Conservation (phyloP, 2,797 vertebrate species). For the Eidolon dupreanum region DNA sequence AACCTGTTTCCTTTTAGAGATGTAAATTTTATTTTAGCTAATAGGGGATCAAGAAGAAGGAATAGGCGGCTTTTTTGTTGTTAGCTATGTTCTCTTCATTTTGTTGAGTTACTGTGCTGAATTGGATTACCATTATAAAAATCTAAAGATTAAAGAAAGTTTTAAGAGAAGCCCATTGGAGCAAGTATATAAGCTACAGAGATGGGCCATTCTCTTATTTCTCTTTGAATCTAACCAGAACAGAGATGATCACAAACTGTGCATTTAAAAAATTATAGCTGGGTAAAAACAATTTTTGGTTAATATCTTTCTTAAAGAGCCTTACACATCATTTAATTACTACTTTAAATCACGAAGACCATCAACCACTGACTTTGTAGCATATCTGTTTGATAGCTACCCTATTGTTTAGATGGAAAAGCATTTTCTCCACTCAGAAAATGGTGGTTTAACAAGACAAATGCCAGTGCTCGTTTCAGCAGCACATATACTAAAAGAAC, state of each 20-base stretch:
- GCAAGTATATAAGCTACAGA: neutral
- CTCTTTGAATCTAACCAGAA: neutral
- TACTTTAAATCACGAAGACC: slow-evolving; percentile 1
- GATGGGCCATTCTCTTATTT: neutral
- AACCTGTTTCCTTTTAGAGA: neutral
- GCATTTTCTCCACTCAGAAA: neutral
- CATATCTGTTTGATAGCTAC: neutral
- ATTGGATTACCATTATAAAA: neutral
- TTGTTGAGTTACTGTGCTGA: neutral
- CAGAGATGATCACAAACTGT: neutral
- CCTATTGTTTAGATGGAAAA: neutral
- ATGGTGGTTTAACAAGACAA: slow-evolving; percentile 28
- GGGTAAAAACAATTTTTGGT: neutral
- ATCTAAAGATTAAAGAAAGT: neutral
- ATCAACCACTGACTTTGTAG: neutral
- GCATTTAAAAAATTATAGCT: neutral
- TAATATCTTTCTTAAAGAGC: slow-evolving; percentile 15
- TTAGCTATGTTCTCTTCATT: neutral
- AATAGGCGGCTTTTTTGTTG: neutral
- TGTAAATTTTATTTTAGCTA: neutral
- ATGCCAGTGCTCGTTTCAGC: neutral
- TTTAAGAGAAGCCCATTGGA: slow-evolving; percentile 2
- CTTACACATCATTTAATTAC: neutral
- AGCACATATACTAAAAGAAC: neutral
- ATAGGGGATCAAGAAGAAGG: neutral